Percentiles rank a stretch among this genome's conserved stretches.
Conservation (phyloP, 2,797 vertebrate genomes). For the Pelobates cultripes region DNA sequence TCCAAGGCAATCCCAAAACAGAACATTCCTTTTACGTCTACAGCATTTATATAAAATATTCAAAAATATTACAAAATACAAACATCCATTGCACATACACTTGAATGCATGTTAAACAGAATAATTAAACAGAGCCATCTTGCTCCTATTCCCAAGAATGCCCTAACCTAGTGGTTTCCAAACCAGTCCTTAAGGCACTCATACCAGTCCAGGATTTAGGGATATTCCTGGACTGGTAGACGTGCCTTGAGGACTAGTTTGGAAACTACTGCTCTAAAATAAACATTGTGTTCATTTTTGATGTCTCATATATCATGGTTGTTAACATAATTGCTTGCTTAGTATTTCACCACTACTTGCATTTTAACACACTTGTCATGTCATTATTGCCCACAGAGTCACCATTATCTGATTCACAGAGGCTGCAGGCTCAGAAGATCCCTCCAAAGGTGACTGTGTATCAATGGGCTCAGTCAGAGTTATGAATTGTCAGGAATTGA, state of each 20-base stretch:
- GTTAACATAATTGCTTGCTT: not conserved
- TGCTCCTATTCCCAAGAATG: not conserved
- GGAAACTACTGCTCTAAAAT: too few relatives aligned
- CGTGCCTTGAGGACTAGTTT: too few relatives aligned
- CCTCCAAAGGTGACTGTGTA: slow-evolving; percentile 13
- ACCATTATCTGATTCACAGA: not conserved
- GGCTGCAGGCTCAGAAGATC: not conserved
- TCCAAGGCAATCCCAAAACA: too few relatives aligned
- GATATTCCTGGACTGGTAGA: too few relatives aligned
- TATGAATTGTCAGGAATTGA: not conserved
- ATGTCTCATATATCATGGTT: too few relatives aligned
- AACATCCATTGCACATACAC: too few relatives aligned
- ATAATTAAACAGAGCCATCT: not conserved
- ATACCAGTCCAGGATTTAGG: too few relatives aligned
- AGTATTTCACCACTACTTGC: not conserved
- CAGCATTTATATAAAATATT: too few relatives aligned
- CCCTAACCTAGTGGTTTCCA: not conserved
- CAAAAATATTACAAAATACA: too few relatives aligned
- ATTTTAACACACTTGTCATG: not conserved
- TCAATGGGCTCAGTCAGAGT: not conserved
- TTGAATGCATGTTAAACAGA: not conserved
- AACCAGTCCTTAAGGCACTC: too few relatives aligned
- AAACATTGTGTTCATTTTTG: too few relatives aligned
- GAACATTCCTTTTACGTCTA: too few relatives aligned
- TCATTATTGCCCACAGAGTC: slow-evolving; percentile 10